These are phyloP conservation scores for Macroglossus sobrinus DNA, from an alignment of 2,113 vertebrate species.

Conservation along the genomic window DNA sequence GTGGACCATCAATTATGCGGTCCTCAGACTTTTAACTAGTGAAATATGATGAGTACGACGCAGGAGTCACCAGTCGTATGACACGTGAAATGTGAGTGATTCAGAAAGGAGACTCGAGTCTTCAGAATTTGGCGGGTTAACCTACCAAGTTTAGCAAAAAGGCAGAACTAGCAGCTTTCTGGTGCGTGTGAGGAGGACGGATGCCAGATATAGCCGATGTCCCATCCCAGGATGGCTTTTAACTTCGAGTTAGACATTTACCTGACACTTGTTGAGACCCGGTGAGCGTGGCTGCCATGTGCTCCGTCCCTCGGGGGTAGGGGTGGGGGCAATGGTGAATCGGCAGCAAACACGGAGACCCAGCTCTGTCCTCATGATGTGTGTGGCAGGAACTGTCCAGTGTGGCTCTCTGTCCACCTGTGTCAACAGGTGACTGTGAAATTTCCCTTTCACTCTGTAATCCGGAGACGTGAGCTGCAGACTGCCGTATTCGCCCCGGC, in stretches of 20 bases:
- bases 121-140: not conserved
- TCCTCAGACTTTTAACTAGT: not conserved
- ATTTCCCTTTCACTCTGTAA: not conserved
- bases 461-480: not conserved
- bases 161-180: not conserved
- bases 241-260: not conserved
- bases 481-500: not conserved
- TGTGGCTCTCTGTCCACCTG: not conserved
- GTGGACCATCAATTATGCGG: too few species aligned
- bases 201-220: not conserved
- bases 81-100: not conserved
- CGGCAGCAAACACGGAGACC: fast-evolving
- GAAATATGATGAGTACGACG: not conserved
- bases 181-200: not conserved
- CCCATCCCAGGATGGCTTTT: not conserved
- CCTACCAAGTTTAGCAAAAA: not conserved
- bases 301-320: fast-evolving
- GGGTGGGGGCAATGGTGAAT: fast-evolving
- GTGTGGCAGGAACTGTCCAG: fast-evolving
- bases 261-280: not conserved
- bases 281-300: not conserved
- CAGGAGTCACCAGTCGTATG: not conserved
- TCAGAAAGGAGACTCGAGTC: not conserved
- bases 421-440: not conserved
- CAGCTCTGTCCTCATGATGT: not conserved